These are phyloP conservation scores for Solea solea DNA, from an alignment of 2,113 vertebrate genomes.

Conservation along the genomic window DNA sequence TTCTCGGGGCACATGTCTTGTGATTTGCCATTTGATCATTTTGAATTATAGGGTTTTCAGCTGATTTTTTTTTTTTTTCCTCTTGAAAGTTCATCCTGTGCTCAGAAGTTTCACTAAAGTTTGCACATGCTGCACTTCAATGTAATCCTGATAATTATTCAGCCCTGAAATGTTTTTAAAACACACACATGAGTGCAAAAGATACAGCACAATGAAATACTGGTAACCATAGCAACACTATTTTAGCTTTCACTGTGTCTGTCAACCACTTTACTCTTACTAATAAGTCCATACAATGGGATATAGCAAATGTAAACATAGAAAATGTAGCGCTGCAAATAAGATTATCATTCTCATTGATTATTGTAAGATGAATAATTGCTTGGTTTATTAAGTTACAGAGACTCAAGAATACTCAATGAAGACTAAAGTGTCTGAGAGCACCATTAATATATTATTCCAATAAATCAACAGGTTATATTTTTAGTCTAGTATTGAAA, in stretches of 20 bases:
- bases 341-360: no score
- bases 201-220: not conserved
- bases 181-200: not conserved
- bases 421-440: no score
- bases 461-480: no score
- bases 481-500: no score
- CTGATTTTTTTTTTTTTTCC: not conserved
- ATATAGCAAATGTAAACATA: not conserved
- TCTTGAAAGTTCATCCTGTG: not conserved
- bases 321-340: no score
- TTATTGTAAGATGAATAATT: no score
- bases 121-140: not conserved
- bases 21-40: not conserved
- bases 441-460: no score
- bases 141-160: not conserved
- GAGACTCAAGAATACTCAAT: no score
- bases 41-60: constrained; percentile 11
- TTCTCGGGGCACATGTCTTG: not conserved
- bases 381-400: no score
- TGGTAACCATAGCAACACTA: constrained; percentile 23
- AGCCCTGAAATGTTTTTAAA: not conserved
- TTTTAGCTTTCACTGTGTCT: constrained; percentile 1
- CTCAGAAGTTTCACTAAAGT: not conserved
- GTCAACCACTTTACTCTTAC: not conserved
- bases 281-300: not conserved